Percentiles rank a stretch among this genome's conserved stretches.
Conservation (phyloP, 2,888 invertebrate species). For the Drosophila trichaetosa region DNA sequence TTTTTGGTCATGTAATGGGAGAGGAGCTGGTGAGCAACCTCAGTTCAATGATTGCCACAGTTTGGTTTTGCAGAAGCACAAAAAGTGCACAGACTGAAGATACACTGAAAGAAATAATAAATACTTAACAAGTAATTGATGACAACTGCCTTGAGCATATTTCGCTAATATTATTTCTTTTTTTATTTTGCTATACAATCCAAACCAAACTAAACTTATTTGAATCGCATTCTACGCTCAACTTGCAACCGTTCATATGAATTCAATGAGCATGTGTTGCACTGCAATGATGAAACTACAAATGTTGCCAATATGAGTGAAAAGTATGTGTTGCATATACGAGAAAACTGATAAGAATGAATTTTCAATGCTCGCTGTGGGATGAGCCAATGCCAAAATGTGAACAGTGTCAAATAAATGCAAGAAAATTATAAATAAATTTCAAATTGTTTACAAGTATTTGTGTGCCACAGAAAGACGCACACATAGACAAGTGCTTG, state of each 20-base stretch:
- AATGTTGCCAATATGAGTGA: slow-evolving; percentile 46
- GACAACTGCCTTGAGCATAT: not conserved
- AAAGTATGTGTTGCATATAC: slow-evolving; percentile 13
- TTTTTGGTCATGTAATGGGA: slow-evolving; percentile 9
- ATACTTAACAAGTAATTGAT: not conserved
- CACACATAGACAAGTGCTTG: slow-evolving; percentile 44
- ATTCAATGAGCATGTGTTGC: slow-evolving; percentile 51
- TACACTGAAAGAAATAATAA: not conserved
- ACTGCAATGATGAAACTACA: slow-evolving; percentile 36
- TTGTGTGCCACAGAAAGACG: slow-evolving; percentile 35
- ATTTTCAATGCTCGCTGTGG: slow-evolving; percentile 53
- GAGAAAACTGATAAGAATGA: slow-evolving; percentile 17
- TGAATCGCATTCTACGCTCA: not conserved
- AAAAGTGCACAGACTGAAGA: slow-evolving; percentile 25
- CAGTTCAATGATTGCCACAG: slow-evolving; percentile 15
- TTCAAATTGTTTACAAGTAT: not conserved
- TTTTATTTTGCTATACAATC: not conserved
- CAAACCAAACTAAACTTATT: not conserved
- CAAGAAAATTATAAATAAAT: slow-evolving; percentile 8
- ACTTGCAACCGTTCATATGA: not conserved
- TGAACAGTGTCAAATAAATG: slow-evolving; percentile 10
- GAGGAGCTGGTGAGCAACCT: slow-evolving; percentile 28
- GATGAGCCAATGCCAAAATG: slow-evolving; percentile 53
- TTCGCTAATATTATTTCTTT: not conserved
- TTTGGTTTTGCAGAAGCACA: slow-evolving; percentile 32